Percentiles rank a stretch among this genome's conserved stretches.
Conservation (phyloP, 2,113 vertebrate genomes). For the Oryzias javanicus region DNA sequence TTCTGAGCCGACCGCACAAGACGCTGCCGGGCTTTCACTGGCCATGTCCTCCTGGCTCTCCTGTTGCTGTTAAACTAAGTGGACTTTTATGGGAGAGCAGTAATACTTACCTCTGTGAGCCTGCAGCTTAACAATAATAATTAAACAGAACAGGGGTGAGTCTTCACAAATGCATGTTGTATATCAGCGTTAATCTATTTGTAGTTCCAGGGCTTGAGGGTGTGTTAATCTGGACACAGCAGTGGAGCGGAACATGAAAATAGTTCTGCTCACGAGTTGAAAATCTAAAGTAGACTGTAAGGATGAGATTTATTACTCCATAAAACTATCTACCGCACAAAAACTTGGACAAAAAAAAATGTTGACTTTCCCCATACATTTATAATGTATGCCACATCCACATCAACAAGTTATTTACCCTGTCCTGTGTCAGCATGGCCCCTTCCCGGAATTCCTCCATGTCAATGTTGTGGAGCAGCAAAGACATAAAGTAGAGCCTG, state of each 20-base stretch:
- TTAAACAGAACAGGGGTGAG: conserved; percentile 53
- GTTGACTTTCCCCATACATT: conserved; percentile 42
- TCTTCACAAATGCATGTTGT: conserved; percentile 45
- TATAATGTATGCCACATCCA: conserved; percentile 50
- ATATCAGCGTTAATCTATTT: conserved; percentile 32
- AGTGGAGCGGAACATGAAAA: conserved; percentile 42
- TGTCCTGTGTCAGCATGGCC: conserved; percentile 60
- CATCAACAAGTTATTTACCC: conserved; percentile 63
- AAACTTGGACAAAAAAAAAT: conserved; percentile 11
- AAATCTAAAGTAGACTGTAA: conserved; percentile 24
- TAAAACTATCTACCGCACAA: conserved; percentile 36
- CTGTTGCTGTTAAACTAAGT: conserved; percentile 76
- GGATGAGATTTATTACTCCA: conserved; percentile 42
- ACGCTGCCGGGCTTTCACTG: conserved; percentile 69
- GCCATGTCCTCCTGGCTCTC: conserved; percentile 70
- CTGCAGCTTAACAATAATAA: conserved; percentile 58
- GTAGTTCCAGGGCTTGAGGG: conserved; percentile 48
- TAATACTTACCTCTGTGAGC: conserved; percentile 63
- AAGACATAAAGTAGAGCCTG: conserved; percentile 88
- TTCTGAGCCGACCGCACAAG: conserved; percentile 77
- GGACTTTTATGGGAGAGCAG: conserved; percentile 70
- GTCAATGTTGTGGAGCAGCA: conserved; percentile 86
- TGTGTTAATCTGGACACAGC: conserved; percentile 30
- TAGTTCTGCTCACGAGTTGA: conserved; percentile 26
- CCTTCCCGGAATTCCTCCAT: conserved; percentile 87